Percentiles rank a stretch among this genome's conserved stretches.
These are phyloP conservation scores for Semnornis frantzii DNA, from an alignment of 2,113 vertebrate genomes.

Conservation along the genomic window DNA sequence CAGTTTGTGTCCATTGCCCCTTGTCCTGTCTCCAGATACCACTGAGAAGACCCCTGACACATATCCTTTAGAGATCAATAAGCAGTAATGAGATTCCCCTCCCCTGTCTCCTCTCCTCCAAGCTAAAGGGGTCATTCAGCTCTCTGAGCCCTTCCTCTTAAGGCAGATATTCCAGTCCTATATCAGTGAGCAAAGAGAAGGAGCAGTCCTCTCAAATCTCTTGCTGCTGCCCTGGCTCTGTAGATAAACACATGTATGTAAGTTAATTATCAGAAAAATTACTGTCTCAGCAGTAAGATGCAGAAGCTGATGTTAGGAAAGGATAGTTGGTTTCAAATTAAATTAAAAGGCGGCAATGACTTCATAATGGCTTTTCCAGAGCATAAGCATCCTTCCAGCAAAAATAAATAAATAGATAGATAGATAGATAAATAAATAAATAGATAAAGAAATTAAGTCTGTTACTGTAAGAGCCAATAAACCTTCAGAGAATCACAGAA, in stretches of 20 bases:
- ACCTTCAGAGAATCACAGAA: neutral
- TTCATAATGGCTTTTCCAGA: slow-evolving; percentile 24
- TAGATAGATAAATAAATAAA: neutral
- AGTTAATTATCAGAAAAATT: neutral
- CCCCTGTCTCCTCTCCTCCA: too few relatives aligned
- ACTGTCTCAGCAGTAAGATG: neutral
- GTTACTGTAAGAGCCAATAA: neutral
- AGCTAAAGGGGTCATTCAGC: too few relatives aligned
- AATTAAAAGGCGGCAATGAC: slow-evolving; percentile 13
- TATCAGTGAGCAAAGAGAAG: neutral
- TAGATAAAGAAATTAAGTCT: neutral
- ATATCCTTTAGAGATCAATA: too few relatives aligned
- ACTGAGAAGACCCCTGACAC: too few relatives aligned
- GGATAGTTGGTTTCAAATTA: slow-evolving; percentile 1
- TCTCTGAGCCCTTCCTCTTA: too few relatives aligned
- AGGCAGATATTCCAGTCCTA: too few relatives aligned
- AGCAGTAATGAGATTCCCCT: too few relatives aligned
- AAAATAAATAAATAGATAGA: neutral
- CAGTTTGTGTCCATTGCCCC: too few relatives aligned
- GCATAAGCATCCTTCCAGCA: neutral
- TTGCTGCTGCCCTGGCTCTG: neutral
- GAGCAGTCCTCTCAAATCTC: neutral
- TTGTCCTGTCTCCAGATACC: too few relatives aligned
- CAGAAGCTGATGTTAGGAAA: neutral
- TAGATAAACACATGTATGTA: neutral